phyloP scores from a whole-genome alignment of 2,797 vertebrate genomes.

The Cottoperca gobio region DNA sequence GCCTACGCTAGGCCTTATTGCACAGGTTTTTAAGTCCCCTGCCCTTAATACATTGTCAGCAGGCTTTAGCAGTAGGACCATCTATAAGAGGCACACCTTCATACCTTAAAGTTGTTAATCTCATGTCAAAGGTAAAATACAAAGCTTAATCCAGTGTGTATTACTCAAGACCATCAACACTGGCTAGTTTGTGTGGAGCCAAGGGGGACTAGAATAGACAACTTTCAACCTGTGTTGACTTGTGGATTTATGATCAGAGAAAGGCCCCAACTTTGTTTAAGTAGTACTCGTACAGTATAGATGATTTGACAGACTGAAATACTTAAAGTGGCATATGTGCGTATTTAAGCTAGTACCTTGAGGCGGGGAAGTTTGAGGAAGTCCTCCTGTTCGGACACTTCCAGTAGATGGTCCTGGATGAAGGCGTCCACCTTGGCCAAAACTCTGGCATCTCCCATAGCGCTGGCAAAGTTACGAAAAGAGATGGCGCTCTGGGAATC shows the following conservation, averaged over 20 bases:
- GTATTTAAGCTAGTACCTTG: constrained; percentile 85
- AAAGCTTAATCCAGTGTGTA: constrained; percentile 21
- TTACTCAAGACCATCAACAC: not conserved
- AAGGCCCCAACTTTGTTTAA: not conserved
- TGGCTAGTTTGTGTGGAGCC: not conserved
- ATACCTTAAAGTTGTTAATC: constrained; percentile 32
- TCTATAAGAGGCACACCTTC: constrained; percentile 15
- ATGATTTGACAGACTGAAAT: too few relatives aligned
- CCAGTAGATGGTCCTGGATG: constrained; percentile 96
- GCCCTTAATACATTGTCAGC: constrained; percentile 32
- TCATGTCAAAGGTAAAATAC: constrained; percentile 39
- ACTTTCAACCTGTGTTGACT: not conserved
- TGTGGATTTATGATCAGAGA: not conserved
- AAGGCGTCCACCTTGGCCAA: constrained; percentile 94
- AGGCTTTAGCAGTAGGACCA: not conserved
- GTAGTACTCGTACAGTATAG: too few relatives aligned
- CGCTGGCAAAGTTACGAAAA: constrained; percentile 95
- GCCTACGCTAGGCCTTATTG: not conserved
- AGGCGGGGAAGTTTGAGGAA: constrained; percentile 98
- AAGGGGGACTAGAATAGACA: not conserved
- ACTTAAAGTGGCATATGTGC: not conserved
- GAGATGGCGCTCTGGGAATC: constrained; percentile 94
- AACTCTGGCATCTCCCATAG: constrained; percentile 92
- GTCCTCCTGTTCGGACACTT: constrained; percentile 96
- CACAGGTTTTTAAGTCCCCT: constrained; percentile 13